These are phyloP conservation scores for Neuroterus valhalla DNA, from an alignment of 1,140 invertebrate species.

Conservation along the genomic window DNA sequence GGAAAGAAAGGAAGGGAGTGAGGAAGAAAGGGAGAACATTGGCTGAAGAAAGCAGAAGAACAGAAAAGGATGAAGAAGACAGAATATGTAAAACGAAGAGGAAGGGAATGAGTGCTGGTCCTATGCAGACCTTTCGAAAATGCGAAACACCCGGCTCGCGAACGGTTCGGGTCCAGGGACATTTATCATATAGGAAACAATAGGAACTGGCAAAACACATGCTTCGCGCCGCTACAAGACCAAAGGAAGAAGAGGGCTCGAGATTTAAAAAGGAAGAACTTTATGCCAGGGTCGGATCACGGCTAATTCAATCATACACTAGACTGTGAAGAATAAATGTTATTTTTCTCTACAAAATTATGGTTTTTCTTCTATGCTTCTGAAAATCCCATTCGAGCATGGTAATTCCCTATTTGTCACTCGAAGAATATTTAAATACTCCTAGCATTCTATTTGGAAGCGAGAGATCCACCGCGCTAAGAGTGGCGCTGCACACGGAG, in stretches of 20 bases:
- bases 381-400: too few relatives aligned
- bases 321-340: too few relatives aligned
- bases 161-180: constrained; percentile 52
- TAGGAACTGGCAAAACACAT: constrained; percentile 75
- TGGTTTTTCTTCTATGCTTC: too few relatives aligned
- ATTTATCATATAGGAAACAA: constrained; percentile 76
- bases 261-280: constrained; percentile 26
- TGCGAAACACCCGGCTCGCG: constrained; percentile 52
- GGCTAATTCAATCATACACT: too few relatives aligned
- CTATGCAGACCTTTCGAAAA: constrained; percentile 47
- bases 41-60: neutral
- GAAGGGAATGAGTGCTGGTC: neutral
- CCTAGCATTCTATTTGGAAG: too few relatives aligned
- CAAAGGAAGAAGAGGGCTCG: constrained; percentile 35
- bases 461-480: too few relatives aligned
- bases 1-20: neutral
- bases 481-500: too few relatives aligned
- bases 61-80: neutral
- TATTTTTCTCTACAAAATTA: too few relatives aligned
- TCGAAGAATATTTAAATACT: too few relatives aligned
- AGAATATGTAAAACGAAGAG: neutral
- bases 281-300: too few relatives aligned
- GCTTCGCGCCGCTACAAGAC: constrained; percentile 66
- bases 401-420: too few relatives aligned
- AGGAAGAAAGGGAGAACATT: neutral